Evolutionary conservation across 2,113 vertebrate species (phyloP).

Genomic region (Redunca redunca): DNA sequence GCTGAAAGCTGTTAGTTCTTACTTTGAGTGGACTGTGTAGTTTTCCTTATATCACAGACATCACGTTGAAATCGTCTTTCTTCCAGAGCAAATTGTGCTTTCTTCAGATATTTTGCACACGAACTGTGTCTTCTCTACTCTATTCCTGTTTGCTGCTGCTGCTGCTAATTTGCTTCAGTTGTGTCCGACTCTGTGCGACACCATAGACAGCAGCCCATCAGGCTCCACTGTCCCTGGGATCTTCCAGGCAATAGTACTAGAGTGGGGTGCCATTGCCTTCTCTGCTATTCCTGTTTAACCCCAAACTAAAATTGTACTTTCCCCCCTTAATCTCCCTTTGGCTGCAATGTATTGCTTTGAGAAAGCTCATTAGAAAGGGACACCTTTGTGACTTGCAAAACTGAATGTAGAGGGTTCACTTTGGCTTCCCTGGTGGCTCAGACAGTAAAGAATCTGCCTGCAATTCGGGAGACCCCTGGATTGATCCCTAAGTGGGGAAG

Average conservation of each 20-base stretch:
- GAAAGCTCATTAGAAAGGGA: neutral
- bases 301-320: neutral
- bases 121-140: neutral
- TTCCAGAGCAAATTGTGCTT: neutral
- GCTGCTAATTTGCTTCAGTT: too few species aligned
- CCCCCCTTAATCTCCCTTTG: neutral
- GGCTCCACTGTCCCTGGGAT: too few species aligned
- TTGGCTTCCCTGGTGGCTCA: neutral
- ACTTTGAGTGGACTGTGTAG: neutral
- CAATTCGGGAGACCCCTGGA: neutral
- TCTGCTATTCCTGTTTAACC: neutral
- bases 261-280: too few species aligned
- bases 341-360: neutral
- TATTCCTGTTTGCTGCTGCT: neutral
- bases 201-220: too few species aligned
- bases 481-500: neutral
- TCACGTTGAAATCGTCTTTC: neutral
- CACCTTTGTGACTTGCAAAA: neutral
- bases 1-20: neutral
- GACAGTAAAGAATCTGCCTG: neutral
- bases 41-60: neutral
- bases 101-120: neutral
- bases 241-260: too few species aligned
- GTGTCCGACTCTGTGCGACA: too few species aligned
- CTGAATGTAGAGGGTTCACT: neutral